Percentiles rank a stretch among this genome's conserved stretches.
phyloP scores from a whole-genome alignment of 2,888 invertebrate genomes.

The Galeruca laticollis region DNA sequence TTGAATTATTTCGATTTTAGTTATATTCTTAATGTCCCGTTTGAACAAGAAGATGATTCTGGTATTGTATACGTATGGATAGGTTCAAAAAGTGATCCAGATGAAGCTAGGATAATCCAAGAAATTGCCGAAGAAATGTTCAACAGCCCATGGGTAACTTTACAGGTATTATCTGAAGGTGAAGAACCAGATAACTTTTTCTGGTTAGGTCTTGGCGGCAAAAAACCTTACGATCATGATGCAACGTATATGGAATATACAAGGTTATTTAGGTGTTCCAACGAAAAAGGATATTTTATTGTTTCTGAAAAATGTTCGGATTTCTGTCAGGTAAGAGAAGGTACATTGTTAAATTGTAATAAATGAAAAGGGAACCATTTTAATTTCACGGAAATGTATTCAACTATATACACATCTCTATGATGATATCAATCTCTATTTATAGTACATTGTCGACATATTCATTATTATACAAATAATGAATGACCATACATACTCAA shows the following conservation, averaged over 20 bases:
- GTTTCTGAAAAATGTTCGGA: conserved; percentile 99
- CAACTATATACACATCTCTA: no score
- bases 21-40: conserved; percentile 92
- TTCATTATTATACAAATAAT: no score
- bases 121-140: conserved; percentile 95
- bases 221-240: conserved; percentile 88
- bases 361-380: no score
- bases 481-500: no score
- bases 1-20: conserved; percentile 67
- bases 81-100: conserved; percentile 85
- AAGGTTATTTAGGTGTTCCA: conserved; percentile 96
- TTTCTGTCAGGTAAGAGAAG: conserved; percentile 85
- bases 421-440: no score
- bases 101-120: conserved; percentile 87
- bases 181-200: conserved; percentile 99
- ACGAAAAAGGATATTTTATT: conserved; percentile 99
- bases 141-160: conserved; percentile 82
- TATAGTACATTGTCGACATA: no score
- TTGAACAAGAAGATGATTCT: conserved; percentile 85
- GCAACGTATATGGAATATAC: conserved; percentile 94
- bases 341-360: no score
- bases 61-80: conserved; percentile 98
- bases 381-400: no score
- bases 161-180: conserved; percentile 89
- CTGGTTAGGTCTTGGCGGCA: conserved; percentile 93